Evolutionary conservation across 1,140 invertebrate genomes (phyloP), one percentile per base, ranked within the genome.

Genomic region (Rhopalosiphum padi): DNA sequence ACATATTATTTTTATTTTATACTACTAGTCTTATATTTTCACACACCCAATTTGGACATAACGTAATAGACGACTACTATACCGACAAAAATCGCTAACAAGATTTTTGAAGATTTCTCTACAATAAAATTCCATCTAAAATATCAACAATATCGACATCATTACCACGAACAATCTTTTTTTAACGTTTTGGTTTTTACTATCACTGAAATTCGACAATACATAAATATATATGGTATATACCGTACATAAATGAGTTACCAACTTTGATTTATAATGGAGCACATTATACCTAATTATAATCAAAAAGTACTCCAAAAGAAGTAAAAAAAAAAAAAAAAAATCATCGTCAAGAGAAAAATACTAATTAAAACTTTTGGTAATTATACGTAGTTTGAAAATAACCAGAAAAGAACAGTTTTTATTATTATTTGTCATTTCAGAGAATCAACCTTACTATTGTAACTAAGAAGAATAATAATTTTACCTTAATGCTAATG

Each of bases 331-430:
- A 35, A 25, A 60, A 60, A 25, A 60, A 60, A 68, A 68, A 37
- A 37, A 37, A 68, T 15, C 30, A 21, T 4, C 60, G 0, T 46
- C 2, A 55, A 90, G 23, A 41, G 53, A 30, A 90, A 90, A 68
- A 90, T 37, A 43, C 37, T 90, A 90, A 90, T 90, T 90, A 68
- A 90, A 90, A 90, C 89, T 90, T 90, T 90, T 37, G 2, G 37
- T 68, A 68, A 90, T 68, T 90, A 90, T n/a, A 22, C 89, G 6
- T 25, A 90, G 25, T 68, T 90, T 37, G 23, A 41, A 90, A 90
- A 90, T 60, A 90, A 90, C 60, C 37, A 41, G 11, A 68, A 43
- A 55, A 60, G 9, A 43, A 55, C 35, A 37, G 53, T 60, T 60
- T 90, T 60, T 30, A 68, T 90, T 90, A 46, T 60, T 68, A 68